phyloP scores from a whole-genome alignment of 2,797 vertebrate genomes.

The Myotis pilosus region DNA sequence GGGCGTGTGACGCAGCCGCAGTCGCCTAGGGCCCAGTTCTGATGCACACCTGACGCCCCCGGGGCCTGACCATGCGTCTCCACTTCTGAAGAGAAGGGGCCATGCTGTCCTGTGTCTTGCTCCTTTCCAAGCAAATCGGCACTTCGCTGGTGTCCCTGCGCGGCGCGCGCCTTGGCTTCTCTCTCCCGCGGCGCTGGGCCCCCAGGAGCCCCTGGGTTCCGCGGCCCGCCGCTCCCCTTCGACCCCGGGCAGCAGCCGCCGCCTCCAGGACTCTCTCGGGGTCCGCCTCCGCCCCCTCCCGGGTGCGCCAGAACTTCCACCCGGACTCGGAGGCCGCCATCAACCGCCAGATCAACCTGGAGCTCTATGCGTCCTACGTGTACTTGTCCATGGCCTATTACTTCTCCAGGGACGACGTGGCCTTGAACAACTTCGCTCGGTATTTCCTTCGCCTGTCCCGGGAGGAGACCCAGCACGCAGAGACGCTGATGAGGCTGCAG shows the following conservation, averaged over 20 bases:
- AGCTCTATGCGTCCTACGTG: conserved; percentile 91
- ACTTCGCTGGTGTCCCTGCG: not conserved
- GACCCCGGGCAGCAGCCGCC: not conserved
- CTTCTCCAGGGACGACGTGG: conserved; percentile 94
- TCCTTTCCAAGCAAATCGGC: not conserved
- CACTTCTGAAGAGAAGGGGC: not conserved
- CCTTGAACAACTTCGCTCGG: conserved; percentile 93
- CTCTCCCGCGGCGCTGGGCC: not conserved
- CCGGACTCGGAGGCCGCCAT: conserved; percentile 90
- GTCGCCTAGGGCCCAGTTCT: not conserved
- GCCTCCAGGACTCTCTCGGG: rapidly evolving
- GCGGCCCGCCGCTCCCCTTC: rapidly evolving
- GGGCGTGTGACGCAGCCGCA: conserved; percentile 23
- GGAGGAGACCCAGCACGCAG: conserved; percentile 93
- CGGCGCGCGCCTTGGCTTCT: not conserved
- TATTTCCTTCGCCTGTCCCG: conserved; percentile 92
- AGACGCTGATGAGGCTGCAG: conserved; percentile 94
- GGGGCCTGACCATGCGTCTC: not conserved
- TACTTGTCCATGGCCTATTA: conserved; percentile 93
- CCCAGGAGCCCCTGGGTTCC: rapidly evolving
- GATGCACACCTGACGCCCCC: not conserved
- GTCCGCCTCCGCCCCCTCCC: conserved; percentile 86
- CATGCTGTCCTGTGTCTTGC: conserved; percentile 46
- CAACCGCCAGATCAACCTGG: conserved; percentile 92
- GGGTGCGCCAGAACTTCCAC: conserved; percentile 92